Percentiles rank a stretch among this genome's conserved stretches.
Evolutionary conservation across 64 coral and sea anemone genomes (phyloP).

Genomic region (Actinia equina): DNA sequence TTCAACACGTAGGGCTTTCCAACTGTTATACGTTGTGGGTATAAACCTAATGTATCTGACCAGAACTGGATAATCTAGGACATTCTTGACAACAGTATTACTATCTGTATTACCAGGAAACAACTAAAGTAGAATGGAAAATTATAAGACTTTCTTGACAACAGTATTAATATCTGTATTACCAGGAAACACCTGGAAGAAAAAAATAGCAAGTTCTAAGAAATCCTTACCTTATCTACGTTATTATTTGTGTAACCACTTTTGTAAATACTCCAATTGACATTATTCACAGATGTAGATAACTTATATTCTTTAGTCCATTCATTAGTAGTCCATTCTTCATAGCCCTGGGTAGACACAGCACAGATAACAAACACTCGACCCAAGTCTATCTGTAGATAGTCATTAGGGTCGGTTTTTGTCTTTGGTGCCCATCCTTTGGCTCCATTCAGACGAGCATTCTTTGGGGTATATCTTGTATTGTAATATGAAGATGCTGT

Average conservation of each 20-base stretch:
- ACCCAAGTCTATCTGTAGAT: constrained; percentile 24
- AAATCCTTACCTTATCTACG: background rate
- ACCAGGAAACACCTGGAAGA: no score
- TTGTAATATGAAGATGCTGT: background rate
- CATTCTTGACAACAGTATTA: no score
- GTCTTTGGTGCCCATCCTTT: background rate
- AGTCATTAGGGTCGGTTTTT: background rate
- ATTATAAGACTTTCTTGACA: no score
- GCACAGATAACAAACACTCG: background rate
- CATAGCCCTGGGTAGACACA: background rate
- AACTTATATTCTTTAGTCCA: constrained; percentile 21
- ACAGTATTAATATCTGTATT: no score
- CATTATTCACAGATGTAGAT: background rate
- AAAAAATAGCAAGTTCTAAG: no score
- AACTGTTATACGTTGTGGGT: no score
- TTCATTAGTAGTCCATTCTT: background rate
- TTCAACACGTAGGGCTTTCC: no score
- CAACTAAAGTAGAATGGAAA: no score
- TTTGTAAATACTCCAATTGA: background rate
- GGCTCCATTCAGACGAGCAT: background rate
- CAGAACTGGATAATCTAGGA: no score
- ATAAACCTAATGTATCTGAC: no score
- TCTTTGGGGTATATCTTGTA: background rate
- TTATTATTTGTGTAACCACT: background rate
- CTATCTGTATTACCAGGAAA: no score